phyloP scores from a whole-genome alignment of 2,888 invertebrate species.

The Calameuta pallipes region DNA sequence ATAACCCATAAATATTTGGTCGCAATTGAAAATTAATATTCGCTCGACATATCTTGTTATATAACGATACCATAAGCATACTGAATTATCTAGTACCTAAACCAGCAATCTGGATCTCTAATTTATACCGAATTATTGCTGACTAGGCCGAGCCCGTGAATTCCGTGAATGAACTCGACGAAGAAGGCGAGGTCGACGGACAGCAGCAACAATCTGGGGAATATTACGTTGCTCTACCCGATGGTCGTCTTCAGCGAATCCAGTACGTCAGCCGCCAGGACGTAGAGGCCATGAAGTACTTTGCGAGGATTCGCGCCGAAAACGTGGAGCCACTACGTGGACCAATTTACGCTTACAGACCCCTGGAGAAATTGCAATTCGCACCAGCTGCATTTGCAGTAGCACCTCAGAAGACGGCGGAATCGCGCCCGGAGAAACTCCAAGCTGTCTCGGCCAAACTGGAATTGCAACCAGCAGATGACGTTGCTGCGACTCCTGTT shows the following conservation, averaged over 20 bases:
- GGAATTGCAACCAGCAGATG: conserved; percentile 11
- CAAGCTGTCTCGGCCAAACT: conserved; percentile 12
- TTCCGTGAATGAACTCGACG: conserved; percentile 58
- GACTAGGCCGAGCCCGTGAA: conserved; percentile 51
- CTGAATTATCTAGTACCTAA: neutral
- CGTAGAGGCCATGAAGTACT: conserved; percentile 73
- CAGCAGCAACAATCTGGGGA: conserved; percentile 66
- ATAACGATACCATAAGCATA: neutral
- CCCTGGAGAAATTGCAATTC: conserved; percentile 57
- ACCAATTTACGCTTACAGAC: conserved; percentile 70
- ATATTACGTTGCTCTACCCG: conserved; percentile 75
- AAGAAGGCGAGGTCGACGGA: conserved; percentile 53
- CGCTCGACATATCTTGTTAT: neutral
- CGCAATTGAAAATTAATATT: neutral
- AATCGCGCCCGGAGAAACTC: neutral
- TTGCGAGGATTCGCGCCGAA: conserved; percentile 73
- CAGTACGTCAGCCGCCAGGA: conserved; percentile 71
- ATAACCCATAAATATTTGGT: neutral
- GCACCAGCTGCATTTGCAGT: conserved; percentile 43
- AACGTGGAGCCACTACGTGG: conserved; percentile 74
- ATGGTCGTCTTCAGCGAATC: conserved; percentile 73
- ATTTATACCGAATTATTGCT: neutral
- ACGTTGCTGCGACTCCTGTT: conserved; percentile 38
- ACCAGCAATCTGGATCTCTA: neutral
- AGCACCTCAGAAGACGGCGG: conserved; percentile 1